phyloP scores from a whole-genome alignment of 2,113 vertebrate species.

The Pholis gunnellus region DNA sequence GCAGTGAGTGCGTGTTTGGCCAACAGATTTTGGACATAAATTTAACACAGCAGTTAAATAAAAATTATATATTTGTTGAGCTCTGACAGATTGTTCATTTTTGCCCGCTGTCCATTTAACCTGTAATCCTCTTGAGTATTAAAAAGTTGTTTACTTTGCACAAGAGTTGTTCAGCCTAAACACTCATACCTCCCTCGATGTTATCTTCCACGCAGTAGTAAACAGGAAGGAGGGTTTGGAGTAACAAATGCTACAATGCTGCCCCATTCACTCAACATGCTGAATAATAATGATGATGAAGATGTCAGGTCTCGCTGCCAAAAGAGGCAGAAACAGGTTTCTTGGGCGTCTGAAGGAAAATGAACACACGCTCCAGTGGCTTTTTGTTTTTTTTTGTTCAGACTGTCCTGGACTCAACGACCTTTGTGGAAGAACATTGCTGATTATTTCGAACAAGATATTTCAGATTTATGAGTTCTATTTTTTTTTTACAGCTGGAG shows the following conservation, averaged over 20 bases:
- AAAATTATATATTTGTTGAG: neutral
- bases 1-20: neutral
- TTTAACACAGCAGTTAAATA: neutral
- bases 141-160: constrained; percentile 4
- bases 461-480: neutral
- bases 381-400: neutral
- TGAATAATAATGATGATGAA: constrained; percentile 30
- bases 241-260: constrained; percentile 4
- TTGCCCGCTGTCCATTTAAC: neutral
- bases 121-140: neutral
- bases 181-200: constrained; percentile 34
- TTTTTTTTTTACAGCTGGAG: neutral
- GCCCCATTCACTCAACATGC: constrained; percentile 13
- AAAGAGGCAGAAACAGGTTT: neutral
- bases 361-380: neutral
- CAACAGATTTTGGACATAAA: neutral
- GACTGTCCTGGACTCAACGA: constrained; percentile 17
- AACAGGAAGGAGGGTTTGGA: constrained; percentile 48
- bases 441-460: constrained; percentile 1
- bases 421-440: neutral
- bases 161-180: neutral
- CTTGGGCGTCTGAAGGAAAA: constrained; percentile 1
- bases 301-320: neutral
- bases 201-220: constrained; percentile 41
- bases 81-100: constrained; percentile 1